Evolutionary conservation across 2,797 vertebrate species (phyloP), one percentile per base, ranked within the genome.

Genomic region (Acanthurus lineatus): DNA sequence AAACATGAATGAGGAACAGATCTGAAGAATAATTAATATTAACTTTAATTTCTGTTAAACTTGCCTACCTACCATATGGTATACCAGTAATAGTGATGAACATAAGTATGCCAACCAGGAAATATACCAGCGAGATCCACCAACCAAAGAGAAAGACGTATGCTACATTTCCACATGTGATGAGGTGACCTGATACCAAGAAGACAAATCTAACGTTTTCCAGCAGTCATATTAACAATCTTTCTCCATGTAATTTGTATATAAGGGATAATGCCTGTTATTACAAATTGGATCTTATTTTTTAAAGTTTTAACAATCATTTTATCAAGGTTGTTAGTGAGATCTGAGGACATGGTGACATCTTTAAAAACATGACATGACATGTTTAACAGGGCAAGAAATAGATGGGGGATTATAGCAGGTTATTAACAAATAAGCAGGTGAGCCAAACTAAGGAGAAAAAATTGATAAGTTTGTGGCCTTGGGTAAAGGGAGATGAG

Each of bases 71-170:
- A 98, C 97, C 96, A 1, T 97, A 95, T 0, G 96, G 94, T 42
- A 89, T 81, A 12, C 96, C 97, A 42, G 95, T 6, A 9, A 98
- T 0, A 0, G 96, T 96, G 86, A 95, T 0, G 54, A 96, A 96
- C 97, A 98, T 97, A 32, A 94, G 0, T 0, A 89, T 35, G 40
- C 96, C 93, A 51, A 97, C 75, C 0, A 97, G 73, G 63, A 96
- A 2, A 14, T 97, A 97, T 14, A 91, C 70, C 40, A 97, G 66
- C 3, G 93, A 94, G 45, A 97, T 88, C 97, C 97, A 97, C 97
- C 97, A 98, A 57, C 97, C 97, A 0, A 97, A 97, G 44, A 97
- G 86, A 61, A 97, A 64, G 73, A 97, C 73, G 57, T 98, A 98
- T 1, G 86, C 77, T n/a, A 97, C 0, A 4, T 98, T 98, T 22